Base-by-base conservation (phyloP, 2,797 vertebrate species). In the Bufotes viridis region DNA sequence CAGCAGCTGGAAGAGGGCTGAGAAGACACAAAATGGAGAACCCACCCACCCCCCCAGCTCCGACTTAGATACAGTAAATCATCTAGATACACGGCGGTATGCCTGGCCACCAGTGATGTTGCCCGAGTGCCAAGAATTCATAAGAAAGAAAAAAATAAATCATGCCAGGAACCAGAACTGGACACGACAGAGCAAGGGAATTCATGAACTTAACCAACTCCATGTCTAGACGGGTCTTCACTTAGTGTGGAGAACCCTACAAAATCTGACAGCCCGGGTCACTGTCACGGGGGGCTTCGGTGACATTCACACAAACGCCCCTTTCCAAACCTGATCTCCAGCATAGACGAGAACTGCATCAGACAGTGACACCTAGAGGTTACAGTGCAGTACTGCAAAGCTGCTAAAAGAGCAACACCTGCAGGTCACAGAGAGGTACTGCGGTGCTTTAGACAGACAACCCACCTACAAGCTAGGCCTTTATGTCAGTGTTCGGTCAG, bases 1-100 rank as follows among this genome's bases (percentile, higher is more conserved):
- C 76, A 65, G 42, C 72, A 82, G 80, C 86, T 82, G 70, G 55
- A 74, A 49, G 72, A 61, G 70, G 86, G 42, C 22, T 22, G 79
- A 58, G 86, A 65, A 74, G 34, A 72, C 26, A 17, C 61, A 57
- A 26, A 22, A 67, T 42, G 60, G 42, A 26, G 5, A 74, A 74
- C 1, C 61, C 61, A 7, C 61, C 10, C 61, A 20, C 20, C 63
- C 63, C 18, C 20, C 60, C 12, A 63, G 12, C 12, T 63, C 18
- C 61, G 0, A 55, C 53, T 55, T 42, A 42, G 4, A 42, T 42
- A 42, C 42, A 42, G 42, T 42, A 42, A 42, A 42, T 42, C 60
- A 61, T 6, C 61, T 22, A 65, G 61, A 65, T 7, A n/a, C 9
- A 65, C 20, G 9, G 58, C 58, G 2, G 42, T 42, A 42, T 42